Base-by-base conservation (phyloP, 2,113 vertebrate species). In the Girardinichthys multiradiatus region DNA sequence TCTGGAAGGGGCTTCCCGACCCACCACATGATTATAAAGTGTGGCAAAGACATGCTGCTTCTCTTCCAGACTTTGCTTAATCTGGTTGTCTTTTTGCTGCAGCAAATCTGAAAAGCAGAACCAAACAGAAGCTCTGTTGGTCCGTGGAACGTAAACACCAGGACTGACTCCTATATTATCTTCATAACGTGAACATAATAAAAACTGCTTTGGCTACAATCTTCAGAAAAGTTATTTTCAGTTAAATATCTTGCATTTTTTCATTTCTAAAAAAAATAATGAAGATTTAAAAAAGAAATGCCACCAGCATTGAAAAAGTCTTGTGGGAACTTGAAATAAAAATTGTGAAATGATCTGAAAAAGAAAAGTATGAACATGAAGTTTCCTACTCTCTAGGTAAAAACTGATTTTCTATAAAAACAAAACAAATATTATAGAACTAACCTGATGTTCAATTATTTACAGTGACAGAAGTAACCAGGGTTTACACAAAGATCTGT, bases 31-130 rank as follows among this genome's bases (percentile, higher is more conserved):
- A 58, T 95, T 91, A 0, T 92, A 88, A 76, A 98, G 94, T 37
- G 94, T 90, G 31, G 88, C 84, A 84, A 95, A 96, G 85, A 97
- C 93, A 74, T 94, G 94, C n/a, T 95, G 94, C 87, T 99, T 99
- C 87, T 96, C 95, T 0, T 62, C 54, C 9, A 99, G 95, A 60
- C 82, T 92, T 39, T 94, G 93, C 0, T 86, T 54, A 3, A 99
- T 95, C 81, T 86, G 88, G 2, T 94, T 90, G 48, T 99, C 97
- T 42, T 82, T 94, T 59, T n/a, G 0, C 73, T 70, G 93, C 62
- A 99, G 85, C n/a, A 85, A 85, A 30, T 95, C 98, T 99, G 57
- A 33, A 74, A 60, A 76, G 14, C 15, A 58, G 26, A 33, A 26
- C 17, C 10, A 10, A 26, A 17, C 0, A 51, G 12, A 33, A n/a